These are phyloP conservation scores for Myotis planiceps DNA, from an alignment of 2,797 vertebrate species.

Conservation along the genomic window DNA sequence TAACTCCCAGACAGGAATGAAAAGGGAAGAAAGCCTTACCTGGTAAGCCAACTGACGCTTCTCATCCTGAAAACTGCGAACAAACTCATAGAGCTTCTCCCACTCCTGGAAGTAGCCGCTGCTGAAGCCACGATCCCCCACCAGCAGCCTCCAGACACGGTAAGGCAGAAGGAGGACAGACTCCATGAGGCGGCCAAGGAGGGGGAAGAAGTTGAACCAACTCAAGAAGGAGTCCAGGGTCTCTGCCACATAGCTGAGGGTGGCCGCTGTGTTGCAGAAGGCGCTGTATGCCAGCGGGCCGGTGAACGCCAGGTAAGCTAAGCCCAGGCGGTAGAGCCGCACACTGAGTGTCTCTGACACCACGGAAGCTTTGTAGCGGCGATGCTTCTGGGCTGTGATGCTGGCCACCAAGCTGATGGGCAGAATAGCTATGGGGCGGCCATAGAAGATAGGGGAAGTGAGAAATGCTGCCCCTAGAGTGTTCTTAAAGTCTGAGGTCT, in stretches of 20 bases:
- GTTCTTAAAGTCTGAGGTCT: slow-evolving; percentile 90
- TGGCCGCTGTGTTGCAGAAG: slow-evolving; percentile 91
- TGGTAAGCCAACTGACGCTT: slow-evolving; percentile 89
- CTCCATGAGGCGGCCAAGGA: slow-evolving; percentile 88
- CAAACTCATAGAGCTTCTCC: slow-evolving; percentile 90
- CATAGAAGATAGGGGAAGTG: slow-evolving; percentile 92
- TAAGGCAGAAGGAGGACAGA: slow-evolving; percentile 91
- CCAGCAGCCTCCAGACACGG: slow-evolving; percentile 84
- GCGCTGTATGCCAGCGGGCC: slow-evolving; percentile 89
- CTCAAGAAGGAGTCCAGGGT: slow-evolving; percentile 89
- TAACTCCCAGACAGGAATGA: background rate
- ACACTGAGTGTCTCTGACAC: slow-evolving; percentile 77
- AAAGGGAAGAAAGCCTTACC: slow-evolving; percentile 82
- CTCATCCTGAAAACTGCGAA: slow-evolving; percentile 89
- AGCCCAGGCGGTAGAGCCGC: slow-evolving; percentile 90
- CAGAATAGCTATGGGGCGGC: slow-evolving; percentile 90
- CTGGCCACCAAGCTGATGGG: slow-evolving; percentile 92
- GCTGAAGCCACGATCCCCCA: slow-evolving; percentile 86
- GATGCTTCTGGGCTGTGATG: slow-evolving; percentile 89
- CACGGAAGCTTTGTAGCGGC: slow-evolving; percentile 82
- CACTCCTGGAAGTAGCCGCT: slow-evolving; percentile 81
- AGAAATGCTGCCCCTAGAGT: slow-evolving; percentile 89
- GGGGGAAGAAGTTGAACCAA: slow-evolving; percentile 91
- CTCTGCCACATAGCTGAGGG: slow-evolving; percentile 89
- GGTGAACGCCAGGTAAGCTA: slow-evolving; percentile 92